Percentiles rank a stretch among this genome's conserved stretches.
These are phyloP conservation scores for Sula dactylatra DNA, from an alignment of 2,113 vertebrate genomes.

Conservation along the genomic window DNA sequence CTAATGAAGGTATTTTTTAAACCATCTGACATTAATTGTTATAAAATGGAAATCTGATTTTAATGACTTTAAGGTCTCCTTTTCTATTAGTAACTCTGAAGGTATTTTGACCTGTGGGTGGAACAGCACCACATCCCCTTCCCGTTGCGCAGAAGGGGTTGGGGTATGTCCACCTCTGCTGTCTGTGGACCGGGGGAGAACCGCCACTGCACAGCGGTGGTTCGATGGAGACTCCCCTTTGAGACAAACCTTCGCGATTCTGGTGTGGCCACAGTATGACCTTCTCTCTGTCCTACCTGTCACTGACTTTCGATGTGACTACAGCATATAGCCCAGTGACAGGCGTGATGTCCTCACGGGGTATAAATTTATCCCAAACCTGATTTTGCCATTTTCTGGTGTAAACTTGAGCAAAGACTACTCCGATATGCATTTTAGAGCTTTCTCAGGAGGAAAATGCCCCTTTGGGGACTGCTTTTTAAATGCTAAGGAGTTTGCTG, in stretches of 20 bases:
- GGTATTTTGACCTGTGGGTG: neutral
- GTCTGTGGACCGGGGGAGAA: rapidly evolving
- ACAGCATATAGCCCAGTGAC: neutral
- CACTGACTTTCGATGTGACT: neutral
- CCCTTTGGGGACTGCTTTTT: neutral
- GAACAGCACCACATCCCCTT: neutral
- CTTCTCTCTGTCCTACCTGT: neutral
- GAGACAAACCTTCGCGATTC: neutral
- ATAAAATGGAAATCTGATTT: neutral
- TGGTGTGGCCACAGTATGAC: neutral
- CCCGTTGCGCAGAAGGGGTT: rapidly evolving
- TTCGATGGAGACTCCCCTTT: neutral
- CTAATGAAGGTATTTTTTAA: neutral
- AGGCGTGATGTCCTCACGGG: rapidly evolving
- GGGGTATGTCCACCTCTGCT: neutral
- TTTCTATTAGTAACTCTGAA: neutral
- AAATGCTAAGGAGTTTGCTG: neutral
- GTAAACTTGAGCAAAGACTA: neutral
- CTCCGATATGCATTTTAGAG: rapidly evolving
- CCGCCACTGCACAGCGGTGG: neutral
- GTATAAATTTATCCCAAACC: neutral
- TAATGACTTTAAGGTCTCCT: neutral
- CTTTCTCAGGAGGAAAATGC: neutral
- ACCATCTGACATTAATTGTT: neutral
- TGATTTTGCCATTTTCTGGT: neutral